Base-by-base conservation (phyloP, 1,140 invertebrate species). In the Lanistes nyassanus region DNA sequence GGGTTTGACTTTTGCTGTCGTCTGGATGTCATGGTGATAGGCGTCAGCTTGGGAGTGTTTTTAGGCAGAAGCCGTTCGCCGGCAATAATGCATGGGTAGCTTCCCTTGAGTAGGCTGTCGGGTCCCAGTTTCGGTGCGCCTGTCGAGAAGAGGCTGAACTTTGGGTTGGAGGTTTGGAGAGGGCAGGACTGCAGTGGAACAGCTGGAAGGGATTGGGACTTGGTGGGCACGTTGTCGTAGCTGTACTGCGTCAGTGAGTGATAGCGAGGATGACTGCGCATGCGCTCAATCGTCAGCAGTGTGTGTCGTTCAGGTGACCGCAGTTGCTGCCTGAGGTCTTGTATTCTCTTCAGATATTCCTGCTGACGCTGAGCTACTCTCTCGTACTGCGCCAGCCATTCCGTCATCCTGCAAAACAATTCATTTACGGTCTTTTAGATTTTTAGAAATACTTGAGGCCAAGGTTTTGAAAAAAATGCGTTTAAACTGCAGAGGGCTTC, bases 351-450 rank as follows among this genome's bases (percentile, higher is more conserved):
- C 55, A 81, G 71, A 53, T 81, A 81, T n/a, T 79, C 62, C 53
- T 81, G 80, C 60, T 81, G 80, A 9, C 75, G 55, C 69, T 78
- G 70, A 23, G 76, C 76, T 51, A 81, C 80, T 42, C 42, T 64
- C 53, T 79, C 79, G 67, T 81, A 81, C 51, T 79, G 69, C 62
- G 67, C 71, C 42, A 81, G 53, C 80, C 80, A 81, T 71, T 81
- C 80, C 5, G 78, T 73, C 60, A 81, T 62, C 53, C 66, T 60
- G 75, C 42, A 56, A 31, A 36, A 34, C 37, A 13, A 34, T 6
- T 6, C 19, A 19, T 64, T 21, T 31, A n/a, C n/a, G n/a, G n/a
- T n/a, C n/a, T n/a, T n/a, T n/a, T n/a, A n/a, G n/a, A n/a, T n/a
- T n/a, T n/a, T n/a, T n/a, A n/a, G n/a, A n/a, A n/a, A n/a, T n/a